These are phyloP conservation scores for Phaenicophaeus curvirostris DNA, from an alignment of 2,797 vertebrate species.

Conservation along the genomic window DNA sequence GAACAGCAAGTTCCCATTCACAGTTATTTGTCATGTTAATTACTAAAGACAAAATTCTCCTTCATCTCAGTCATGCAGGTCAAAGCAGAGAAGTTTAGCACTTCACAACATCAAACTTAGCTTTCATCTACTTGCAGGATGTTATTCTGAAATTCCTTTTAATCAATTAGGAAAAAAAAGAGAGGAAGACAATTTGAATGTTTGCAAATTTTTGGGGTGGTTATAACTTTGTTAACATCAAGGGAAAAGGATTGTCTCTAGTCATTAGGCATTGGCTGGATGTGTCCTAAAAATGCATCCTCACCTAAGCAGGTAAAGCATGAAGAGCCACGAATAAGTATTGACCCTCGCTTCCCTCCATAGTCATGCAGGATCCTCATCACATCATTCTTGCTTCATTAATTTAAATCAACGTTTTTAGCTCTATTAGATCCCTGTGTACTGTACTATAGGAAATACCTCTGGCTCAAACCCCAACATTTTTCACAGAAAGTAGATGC, in stretches of 20 bases:
- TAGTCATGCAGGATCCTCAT: neutral
- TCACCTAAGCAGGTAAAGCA: neutral
- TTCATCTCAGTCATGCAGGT: constrained; percentile 15
- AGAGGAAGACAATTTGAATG: constrained; percentile 27
- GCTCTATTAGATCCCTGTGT: constrained; percentile 36
- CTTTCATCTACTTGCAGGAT: constrained; percentile 38
- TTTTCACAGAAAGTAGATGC: constrained; percentile 27
- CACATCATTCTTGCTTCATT: constrained; percentile 57
- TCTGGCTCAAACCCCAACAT: neutral
- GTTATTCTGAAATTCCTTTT: constrained; percentile 48
- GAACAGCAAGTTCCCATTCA: constrained; percentile 37
- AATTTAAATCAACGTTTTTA: constrained; percentile 59
- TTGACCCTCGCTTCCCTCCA: constrained; percentile 19
- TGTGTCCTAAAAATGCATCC: neutral
- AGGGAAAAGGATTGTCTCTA: constrained; percentile 2
- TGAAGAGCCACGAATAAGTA: constrained; percentile 43
- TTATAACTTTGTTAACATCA: constrained; percentile 44
- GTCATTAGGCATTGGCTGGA: neutral
- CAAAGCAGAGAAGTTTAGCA: constrained; percentile 42
- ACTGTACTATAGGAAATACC: constrained; percentile 35
- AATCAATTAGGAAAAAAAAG: neutral
- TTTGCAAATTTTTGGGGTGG: neutral
- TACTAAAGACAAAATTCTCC: constrained; percentile 57
- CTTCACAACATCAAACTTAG: constrained; percentile 56
- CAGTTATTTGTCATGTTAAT: constrained; percentile 62